phyloP scores from a whole-genome alignment of 2,797 vertebrate species.

The Poecile montanus region DNA sequence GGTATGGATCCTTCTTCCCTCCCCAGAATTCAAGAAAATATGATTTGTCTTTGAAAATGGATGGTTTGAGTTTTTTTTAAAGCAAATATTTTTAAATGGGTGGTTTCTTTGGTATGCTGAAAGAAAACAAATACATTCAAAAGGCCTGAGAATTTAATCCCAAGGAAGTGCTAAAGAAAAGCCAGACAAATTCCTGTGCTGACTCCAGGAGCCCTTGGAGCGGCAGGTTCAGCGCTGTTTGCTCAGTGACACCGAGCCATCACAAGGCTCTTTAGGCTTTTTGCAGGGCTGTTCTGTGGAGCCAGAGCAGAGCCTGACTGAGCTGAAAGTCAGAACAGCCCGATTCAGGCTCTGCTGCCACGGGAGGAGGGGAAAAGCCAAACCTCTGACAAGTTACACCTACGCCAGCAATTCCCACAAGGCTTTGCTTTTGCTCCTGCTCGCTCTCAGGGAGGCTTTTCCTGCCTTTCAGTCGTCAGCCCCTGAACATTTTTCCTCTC shows the following conservation, averaged over 20 bases:
- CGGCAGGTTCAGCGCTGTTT: neutral
- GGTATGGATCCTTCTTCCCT: neutral
- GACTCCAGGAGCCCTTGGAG: neutral
- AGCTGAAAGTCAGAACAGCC: neutral
- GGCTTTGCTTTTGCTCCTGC: constrained; percentile 17
- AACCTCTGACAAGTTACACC: neutral
- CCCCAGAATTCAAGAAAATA: neutral
- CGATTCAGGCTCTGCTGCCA: neutral
- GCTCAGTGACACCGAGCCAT: neutral
- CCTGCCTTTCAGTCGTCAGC: neutral
- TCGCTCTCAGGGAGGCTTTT: neutral
- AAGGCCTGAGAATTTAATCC: constrained; percentile 32
- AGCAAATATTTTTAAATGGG: constrained; percentile 31
- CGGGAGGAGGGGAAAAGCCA: neutral
- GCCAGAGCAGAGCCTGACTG: neutral
- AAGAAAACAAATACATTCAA: constrained; percentile 48
- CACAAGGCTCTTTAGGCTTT: neutral
- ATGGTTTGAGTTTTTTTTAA: constrained; percentile 12
- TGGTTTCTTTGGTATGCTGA: constrained; percentile 43
- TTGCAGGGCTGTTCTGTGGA: neutral
- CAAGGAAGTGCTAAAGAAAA: constrained; percentile 1
- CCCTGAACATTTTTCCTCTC: neutral
- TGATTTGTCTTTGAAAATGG: constrained; percentile 1
- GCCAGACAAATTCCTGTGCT: neutral
- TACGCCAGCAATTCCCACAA: neutral